Percentiles rank a stretch among this genome's conserved stretches.
phyloP scores from a whole-genome alignment of 35 echinoderm and acorn worm species.

The Stichopus chloronotus region DNA sequence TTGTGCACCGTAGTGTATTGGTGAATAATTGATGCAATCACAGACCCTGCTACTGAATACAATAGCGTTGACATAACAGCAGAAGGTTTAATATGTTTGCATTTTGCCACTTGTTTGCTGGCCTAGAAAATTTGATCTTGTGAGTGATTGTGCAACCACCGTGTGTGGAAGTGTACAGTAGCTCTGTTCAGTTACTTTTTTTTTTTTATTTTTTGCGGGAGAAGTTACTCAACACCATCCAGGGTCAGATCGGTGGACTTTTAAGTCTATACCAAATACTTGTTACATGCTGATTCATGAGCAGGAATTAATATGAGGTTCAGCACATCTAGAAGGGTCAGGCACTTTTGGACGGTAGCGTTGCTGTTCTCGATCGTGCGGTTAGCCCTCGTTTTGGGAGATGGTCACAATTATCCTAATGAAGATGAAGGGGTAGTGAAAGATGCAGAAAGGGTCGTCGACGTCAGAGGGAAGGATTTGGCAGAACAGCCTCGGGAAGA shows the following conservation, averaged over 20 bases:
- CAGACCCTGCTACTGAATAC: not conserved
- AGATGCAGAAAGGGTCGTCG: not conserved
- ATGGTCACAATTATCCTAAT: not conserved
- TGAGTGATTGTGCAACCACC: not conserved
- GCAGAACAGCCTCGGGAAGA: not conserved
- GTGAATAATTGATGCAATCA: not conserved
- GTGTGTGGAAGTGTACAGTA: not conserved
- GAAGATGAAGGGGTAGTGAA: conserved; percentile 2
- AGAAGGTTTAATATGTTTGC: not conserved
- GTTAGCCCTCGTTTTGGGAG: not conserved
- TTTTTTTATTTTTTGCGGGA: not conserved
- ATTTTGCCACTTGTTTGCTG: not conserved
- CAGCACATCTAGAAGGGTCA: not conserved
- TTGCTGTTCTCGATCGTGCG: not conserved
- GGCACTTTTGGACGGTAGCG: not conserved
- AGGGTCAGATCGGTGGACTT: not conserved
- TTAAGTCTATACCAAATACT: not conserved
- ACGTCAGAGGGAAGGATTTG: not conserved
- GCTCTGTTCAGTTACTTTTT: not conserved
- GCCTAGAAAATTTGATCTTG: not conserved
- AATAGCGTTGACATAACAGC: not conserved
- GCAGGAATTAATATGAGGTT: not conserved
- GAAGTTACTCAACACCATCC: not conserved
- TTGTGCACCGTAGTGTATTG: not conserved
- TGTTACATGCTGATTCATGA: conserved; percentile 29